Evolutionary conservation across 2,797 vertebrate species (phyloP).

Genomic region (Pantherophis alleghaniensis): DNA sequence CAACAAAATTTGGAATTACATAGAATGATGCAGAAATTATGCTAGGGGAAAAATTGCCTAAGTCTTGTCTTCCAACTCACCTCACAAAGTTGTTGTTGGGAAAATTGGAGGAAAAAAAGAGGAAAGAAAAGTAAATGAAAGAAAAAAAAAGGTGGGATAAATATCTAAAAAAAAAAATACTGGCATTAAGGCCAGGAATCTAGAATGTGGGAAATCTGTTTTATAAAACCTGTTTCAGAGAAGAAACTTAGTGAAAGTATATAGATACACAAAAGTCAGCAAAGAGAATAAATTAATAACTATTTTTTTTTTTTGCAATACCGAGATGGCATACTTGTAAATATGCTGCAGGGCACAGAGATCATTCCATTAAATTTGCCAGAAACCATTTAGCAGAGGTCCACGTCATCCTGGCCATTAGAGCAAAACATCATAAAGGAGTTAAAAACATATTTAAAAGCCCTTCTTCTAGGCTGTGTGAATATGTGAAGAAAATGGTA

Average conservation of each 20-base stretch:
- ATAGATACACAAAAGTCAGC: slow-evolving; percentile 4
- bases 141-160: not conserved
- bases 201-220: not conserved
- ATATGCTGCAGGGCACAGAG: slow-evolving; percentile 54
- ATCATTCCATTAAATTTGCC: slow-evolving; percentile 59
- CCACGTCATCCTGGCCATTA: slow-evolving; percentile 44
- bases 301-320: slow-evolving; percentile 40
- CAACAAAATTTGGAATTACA: not conserved
- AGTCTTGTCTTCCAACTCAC: not conserved
- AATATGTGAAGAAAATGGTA: not conserved
- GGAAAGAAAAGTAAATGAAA: not conserved
- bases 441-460: slow-evolving; percentile 17
- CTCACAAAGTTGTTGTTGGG: not conserved
- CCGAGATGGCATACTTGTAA: slow-evolving; percentile 60
- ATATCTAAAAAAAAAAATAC: not conserved
- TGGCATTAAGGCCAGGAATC: not conserved
- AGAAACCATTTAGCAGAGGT: slow-evolving; percentile 60
- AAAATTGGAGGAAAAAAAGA: not conserved
- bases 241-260: slow-evolving; percentile 47
- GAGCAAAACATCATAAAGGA: slow-evolving; percentile 42
- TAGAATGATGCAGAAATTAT: not conserved
- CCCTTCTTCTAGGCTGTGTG: not conserved
- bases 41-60: not conserved
- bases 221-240: slow-evolving; percentile 22
- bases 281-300: slow-evolving; percentile 56